phyloP scores from a whole-genome alignment of 2,888 invertebrate genomes.

The Tiliacea citrago region DNA sequence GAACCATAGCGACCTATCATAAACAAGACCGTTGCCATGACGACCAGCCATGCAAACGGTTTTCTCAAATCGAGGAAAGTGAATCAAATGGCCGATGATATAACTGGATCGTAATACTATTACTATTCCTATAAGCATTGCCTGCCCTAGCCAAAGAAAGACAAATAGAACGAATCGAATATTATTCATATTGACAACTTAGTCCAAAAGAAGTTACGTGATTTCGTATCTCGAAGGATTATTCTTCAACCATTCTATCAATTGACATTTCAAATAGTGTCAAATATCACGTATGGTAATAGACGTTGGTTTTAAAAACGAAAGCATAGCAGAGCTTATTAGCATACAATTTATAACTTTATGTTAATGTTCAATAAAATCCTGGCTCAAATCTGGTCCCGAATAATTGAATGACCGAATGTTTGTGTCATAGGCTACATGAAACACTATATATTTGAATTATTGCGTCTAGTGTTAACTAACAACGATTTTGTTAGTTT shows the following conservation, averaged over 20 bases:
- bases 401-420: background rate
- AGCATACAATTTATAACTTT: background rate
- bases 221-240: background rate
- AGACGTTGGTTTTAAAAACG: background rate
- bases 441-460: background rate
- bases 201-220: background rate
- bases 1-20: slow-evolving; percentile 37
- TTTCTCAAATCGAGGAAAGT: slow-evolving; percentile 70
- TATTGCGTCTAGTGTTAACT: background rate
- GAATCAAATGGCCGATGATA: slow-evolving; percentile 71
- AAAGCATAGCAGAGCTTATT: background rate
- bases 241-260: slow-evolving; percentile 1
- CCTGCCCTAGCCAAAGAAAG: background rate
- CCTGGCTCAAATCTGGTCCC: background rate
- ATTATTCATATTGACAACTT: no score
- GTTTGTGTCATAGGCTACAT: background rate
- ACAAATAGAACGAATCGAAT: background rate
- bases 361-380: background rate
- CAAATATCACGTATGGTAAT: background rate
- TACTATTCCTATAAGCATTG: slow-evolving; percentile 26
- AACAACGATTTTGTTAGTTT: background rate
- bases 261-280: slow-evolving; percentile 17
- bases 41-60: slow-evolving; percentile 67
- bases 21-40: slow-evolving; percentile 47
- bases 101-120: slow-evolving; percentile 60